Base-by-base conservation (phyloP, 2,797 vertebrate genomes). In the Anguilla marmorata region DNA sequence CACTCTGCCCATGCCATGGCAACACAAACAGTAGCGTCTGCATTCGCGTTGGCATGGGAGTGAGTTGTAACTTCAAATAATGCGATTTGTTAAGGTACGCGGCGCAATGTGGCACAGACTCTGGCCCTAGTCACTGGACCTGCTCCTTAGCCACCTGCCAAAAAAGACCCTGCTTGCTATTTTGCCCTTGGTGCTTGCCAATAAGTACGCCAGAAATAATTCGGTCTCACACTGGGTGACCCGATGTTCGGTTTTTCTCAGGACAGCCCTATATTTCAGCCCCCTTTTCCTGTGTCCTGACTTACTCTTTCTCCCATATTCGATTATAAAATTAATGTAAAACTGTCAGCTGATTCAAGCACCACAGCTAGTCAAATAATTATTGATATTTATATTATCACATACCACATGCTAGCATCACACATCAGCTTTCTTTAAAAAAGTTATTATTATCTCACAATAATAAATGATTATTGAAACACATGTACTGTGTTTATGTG, bases 1-100 rank as follows among this genome's bases (percentile, higher is more conserved):
- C 80, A 83, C 6, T 50, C 80, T 27, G 19, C 80, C 80, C 21
- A 52, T 5, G 48, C 80, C 80, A 83, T 83, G 80, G 80, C 84
- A 30, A 14, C 63, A 30, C 30, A 76, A 14, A 76, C 33, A 76
- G 33, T 16, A 14, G 4, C 41, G 74, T 16, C 74, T 21, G 37
- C 33, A 21, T 41, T 76, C 16, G 14, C 30, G 37, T 76, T 76
- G 74, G 74, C 74, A 76, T 41, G 74, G 74, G 74, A 41, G 30
- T 41, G 74, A 41, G 33, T 16, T 76, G 74, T 41, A 76, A 76
- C 37, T 76, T 76, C 33, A 41, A 76, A 41, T 72, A 72, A 72
- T 12, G 27, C 21, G 2, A 72, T 33, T 72, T 30, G n/a, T 72
- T 72, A 2, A 72, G 27, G 33, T 14, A 45, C 12, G 24, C 33